Evolutionary conservation across 2,797 vertebrate genomes (phyloP).

Genomic region (Streptopelia turtur): DNA sequence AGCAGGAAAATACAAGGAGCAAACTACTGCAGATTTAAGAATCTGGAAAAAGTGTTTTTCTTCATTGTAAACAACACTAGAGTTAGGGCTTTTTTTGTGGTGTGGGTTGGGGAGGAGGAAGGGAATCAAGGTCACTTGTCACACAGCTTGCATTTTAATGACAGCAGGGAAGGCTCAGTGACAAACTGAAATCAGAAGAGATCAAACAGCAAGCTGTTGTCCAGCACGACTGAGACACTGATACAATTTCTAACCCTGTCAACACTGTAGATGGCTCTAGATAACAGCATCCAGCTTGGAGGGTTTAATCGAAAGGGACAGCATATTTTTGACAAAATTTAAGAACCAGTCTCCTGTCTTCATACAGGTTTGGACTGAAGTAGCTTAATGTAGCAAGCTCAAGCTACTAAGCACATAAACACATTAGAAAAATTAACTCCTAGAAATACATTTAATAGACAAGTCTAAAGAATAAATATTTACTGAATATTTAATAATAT

Average conservation of each 20-base stretch:
- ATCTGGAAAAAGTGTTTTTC: not conserved
- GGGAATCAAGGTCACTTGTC: not conserved
- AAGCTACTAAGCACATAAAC: not conserved
- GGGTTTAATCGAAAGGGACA: not conserved
- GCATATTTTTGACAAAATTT: not conserved
- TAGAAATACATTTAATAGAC: not conserved
- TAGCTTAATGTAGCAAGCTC: not conserved
- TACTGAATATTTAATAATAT: not conserved
- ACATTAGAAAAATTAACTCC: not conserved
- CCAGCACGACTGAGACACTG: not conserved
- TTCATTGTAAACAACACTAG: not conserved
- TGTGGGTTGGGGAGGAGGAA: not conserved
- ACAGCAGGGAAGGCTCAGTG: not conserved
- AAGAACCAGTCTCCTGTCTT: not conserved
- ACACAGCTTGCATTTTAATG: not conserved
- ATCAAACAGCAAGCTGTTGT: not conserved
- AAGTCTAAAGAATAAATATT: not conserved
- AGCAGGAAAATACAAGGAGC: not conserved
- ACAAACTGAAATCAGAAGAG: not conserved
- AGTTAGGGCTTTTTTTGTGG: rapidly evolving
- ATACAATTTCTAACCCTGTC: not conserved
- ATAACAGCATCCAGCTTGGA: not conserved
- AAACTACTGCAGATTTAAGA: not conserved
- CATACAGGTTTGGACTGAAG: not conserved
- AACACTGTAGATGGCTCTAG: not conserved